These are phyloP conservation scores for Crossaster papposus DNA, from an alignment of 53 echinoderm and acorn worm species.

Conservation along the genomic window DNA sequence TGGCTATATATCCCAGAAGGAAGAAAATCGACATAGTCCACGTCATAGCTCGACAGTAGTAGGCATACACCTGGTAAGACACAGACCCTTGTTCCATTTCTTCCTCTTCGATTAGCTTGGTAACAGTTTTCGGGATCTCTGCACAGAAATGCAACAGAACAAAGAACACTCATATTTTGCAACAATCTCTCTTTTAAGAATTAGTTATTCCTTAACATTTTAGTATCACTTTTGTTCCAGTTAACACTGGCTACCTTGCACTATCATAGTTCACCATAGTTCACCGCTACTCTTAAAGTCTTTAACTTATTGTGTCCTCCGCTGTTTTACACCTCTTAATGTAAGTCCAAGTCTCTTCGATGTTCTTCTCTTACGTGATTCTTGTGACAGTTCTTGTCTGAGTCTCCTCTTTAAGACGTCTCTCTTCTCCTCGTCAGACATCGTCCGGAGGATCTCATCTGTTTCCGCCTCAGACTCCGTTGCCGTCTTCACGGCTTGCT, in stretches of 20 bases:
- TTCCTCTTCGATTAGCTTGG: conserved; percentile 61
- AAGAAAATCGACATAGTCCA: conserved; percentile 26
- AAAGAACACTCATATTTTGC: no score
- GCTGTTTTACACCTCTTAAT: no score
- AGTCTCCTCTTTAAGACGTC: conserved; percentile 40
- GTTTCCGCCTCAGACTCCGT: conserved; percentile 46
- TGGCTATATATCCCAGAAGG: conserved; percentile 1
- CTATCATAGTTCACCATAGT: no score
- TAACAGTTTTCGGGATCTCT: neutral
- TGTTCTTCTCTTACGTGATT: conserved; percentile 19
- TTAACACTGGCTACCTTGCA: no score
- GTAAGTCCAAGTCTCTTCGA: no score
- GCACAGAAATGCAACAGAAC: neutral
- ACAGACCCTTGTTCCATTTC: conserved; percentile 65
- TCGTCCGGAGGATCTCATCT: conserved; percentile 14
- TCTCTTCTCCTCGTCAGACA: conserved; percentile 48
- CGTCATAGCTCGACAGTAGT: conserved; percentile 44
- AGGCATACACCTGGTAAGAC: conserved; percentile 63
- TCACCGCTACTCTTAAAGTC: no score
- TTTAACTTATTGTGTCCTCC: no score
- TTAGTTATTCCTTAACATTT: no score
- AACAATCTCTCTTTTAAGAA: no score
- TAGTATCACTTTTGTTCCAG: no score
- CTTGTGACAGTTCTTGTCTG: conserved; percentile 14
- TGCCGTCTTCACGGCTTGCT: conserved; percentile 52